Conservation (phyloP, 2,113 vertebrate genomes). For the Hippocampus abdominalis region DNA sequence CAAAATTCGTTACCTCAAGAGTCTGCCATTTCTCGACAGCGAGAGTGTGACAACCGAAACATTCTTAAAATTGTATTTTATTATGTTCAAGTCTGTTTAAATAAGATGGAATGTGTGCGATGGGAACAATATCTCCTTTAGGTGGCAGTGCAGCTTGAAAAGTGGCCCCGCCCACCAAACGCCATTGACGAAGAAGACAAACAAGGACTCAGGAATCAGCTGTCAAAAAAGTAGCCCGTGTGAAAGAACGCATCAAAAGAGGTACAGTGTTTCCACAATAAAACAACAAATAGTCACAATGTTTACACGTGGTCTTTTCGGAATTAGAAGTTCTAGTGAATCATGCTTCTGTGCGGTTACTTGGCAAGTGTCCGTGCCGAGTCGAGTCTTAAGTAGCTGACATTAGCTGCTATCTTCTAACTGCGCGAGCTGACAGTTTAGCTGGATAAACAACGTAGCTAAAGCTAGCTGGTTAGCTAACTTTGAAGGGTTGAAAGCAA, state of each 20-base stretch:
- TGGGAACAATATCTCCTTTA: background rate
- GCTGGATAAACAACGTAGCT: slow-evolving; percentile 27
- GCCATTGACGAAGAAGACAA: slow-evolving; percentile 16
- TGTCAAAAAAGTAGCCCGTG: slow-evolving; percentile 58
- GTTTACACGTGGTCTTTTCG: background rate
- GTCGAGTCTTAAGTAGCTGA: slow-evolving; percentile 5
- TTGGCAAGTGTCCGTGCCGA: background rate
- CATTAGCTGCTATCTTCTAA: slow-evolving; percentile 18
- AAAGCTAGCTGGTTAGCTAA: slow-evolving; percentile 31
- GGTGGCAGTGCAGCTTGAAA: slow-evolving; percentile 18
- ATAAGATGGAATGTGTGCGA: too few relatives aligned
- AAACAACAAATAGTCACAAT: too few relatives aligned
- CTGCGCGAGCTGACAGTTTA: slow-evolving; percentile 31
- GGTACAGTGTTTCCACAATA: slow-evolving; percentile 21
- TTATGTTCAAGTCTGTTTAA: too few relatives aligned
- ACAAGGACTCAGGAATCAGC: slow-evolving; percentile 46
- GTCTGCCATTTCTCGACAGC: too few relatives aligned
- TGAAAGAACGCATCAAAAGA: slow-evolving; percentile 23
- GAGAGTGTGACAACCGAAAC: too few relatives aligned
- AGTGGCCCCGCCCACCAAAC: background rate
- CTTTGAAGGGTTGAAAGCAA: background rate
- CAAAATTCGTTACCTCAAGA: too few relatives aligned
- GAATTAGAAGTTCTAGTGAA: background rate
- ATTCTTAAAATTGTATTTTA: too few relatives aligned
- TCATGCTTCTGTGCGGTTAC: background rate